phyloP scores from a whole-genome alignment of 2,888 invertebrate species.

The Atrina japonica region DNA sequence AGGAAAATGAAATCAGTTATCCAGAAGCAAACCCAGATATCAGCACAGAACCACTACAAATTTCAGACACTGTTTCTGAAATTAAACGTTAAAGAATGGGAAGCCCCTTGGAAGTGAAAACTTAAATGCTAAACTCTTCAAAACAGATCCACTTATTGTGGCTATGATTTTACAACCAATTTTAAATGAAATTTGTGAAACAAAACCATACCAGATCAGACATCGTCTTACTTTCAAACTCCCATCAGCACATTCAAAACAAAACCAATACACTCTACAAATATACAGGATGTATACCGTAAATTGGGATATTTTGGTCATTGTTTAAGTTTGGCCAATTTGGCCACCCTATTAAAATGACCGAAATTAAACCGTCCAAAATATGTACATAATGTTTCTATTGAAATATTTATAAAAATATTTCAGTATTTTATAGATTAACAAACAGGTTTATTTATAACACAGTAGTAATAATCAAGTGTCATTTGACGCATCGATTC shows the following conservation, averaged over 20 bases:
- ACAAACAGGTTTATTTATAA: no score
- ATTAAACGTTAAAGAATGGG: constrained; percentile 31
- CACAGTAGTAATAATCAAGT: no score
- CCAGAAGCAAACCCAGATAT: constrained; percentile 24
- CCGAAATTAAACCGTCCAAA: no score
- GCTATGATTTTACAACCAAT: constrained; percentile 14
- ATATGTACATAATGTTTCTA: no score
- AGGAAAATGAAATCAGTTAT: constrained; percentile 7
- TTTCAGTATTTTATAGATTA: no score
- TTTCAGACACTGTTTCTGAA: constrained; percentile 16
- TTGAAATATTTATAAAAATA: neutral
- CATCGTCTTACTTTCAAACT: no score
- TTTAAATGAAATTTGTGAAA: constrained; percentile 19
- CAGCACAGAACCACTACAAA: constrained; percentile 28
- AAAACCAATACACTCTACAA: neutral
- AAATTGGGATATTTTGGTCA: no score
- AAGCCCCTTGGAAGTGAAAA: constrained; percentile 34
- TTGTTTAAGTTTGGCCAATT: no score
- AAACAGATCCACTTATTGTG: constrained; percentile 23
- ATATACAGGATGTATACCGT: no score
- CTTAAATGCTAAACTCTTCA: constrained; percentile 30
- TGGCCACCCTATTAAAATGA: no score
- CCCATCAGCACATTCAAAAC: constrained; percentile 29
- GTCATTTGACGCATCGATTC: no score
- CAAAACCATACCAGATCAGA: constrained; percentile 4